Conservation (phyloP, 1,140 invertebrate genomes). For the Choristoneura fumiferana region DNA sequence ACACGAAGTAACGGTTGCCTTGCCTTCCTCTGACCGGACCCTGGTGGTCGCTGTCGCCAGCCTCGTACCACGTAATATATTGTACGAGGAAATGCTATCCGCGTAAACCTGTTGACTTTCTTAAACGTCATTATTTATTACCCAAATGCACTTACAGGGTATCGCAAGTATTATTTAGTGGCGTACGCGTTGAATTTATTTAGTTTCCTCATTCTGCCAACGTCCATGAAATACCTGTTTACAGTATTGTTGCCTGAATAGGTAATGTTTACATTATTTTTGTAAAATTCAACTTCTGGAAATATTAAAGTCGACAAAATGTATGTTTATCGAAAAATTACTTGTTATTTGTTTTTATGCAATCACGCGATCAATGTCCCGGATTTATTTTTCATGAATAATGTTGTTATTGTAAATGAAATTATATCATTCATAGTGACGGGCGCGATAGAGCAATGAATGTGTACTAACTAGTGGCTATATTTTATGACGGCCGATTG, state of each 20-base stretch:
- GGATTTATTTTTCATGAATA: neutral
- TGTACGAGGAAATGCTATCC: slow-evolving; percentile 36
- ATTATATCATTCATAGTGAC: slow-evolving; percentile 23
- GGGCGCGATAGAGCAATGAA: slow-evolving; percentile 61
- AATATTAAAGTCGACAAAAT: too few relatives aligned
- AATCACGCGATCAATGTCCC: neutral
- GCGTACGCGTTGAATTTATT: slow-evolving; percentile 17
- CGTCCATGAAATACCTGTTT: too few relatives aligned
- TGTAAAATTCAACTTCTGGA: too few relatives aligned
- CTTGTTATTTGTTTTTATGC: too few relatives aligned
- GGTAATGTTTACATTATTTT: too few relatives aligned
- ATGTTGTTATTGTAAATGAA: slow-evolving; percentile 15
- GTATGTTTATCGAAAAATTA: too few relatives aligned
- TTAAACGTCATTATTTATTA: slow-evolving; percentile 42
- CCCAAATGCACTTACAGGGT: slow-evolving; percentile 24
- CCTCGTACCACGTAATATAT: slow-evolving; percentile 37
- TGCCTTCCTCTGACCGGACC: slow-evolving; percentile 15
- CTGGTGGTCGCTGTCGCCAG: slow-evolving; percentile 26
- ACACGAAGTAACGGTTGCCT: slow-evolving; percentile 57
- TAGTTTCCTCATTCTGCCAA: slow-evolving; percentile 21
- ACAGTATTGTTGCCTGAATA: neutral
- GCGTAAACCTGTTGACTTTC: slow-evolving; percentile 43
- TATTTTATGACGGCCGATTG: slow-evolving; percentile 69
- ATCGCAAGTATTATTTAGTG: slow-evolving; percentile 6
- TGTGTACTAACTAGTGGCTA: slow-evolving; percentile 74